Evolutionary conservation across 2,888 invertebrate species (phyloP), one percentile per base, ranked within the genome.

Genomic region (Agapetus fuscipes): DNA sequence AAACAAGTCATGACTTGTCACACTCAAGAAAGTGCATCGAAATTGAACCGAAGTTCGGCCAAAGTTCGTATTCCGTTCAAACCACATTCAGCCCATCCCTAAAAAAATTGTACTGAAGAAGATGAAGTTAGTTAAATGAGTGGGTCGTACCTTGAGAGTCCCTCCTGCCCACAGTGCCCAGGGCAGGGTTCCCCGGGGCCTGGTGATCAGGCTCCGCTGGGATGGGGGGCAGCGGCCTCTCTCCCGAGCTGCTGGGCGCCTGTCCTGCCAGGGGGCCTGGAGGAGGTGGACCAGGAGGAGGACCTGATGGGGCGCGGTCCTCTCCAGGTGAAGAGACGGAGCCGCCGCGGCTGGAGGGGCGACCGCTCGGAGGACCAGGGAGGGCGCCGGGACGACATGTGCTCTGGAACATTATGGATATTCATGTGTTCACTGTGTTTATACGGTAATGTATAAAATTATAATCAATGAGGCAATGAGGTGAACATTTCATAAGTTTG

Each of bases 131-230:
- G n/a, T n/a, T n/a, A n/a, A n/a, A n/a, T n/a, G n/a, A n/a, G n/a
- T n/a, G n/a, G n/a, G n/a, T n/a, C n/a, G n/a, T 59, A 78, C 80
- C 75, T 69, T 83, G 83, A 24, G 83, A 83, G 54, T 83, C 83
- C 29, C 83, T 72, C 30, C 83, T 71, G n/a, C 71, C 68, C 12
- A 66, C 56, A 33, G 58, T 59, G 9, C 61, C 56, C 46, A 68
- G 52, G 32, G 63, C 60, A 17, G 66, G 47, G 25, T 48, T 48
- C 2, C 36, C 35, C 11, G 50, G 69, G 15, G 69, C 67, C 3
- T 69, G 65, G 50, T 66, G 66, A 17, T 63, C 49, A 2, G 70
- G 70, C 51, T 70, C 69, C 0, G 69, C 76, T 1, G 77, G 76
- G 43, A 77, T 76, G 17, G 76, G 77, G 36, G 77, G 76, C 53